Base-by-base conservation (phyloP, 2,797 vertebrate genomes). In the Periophthalmus magnuspinnatus region DNA sequence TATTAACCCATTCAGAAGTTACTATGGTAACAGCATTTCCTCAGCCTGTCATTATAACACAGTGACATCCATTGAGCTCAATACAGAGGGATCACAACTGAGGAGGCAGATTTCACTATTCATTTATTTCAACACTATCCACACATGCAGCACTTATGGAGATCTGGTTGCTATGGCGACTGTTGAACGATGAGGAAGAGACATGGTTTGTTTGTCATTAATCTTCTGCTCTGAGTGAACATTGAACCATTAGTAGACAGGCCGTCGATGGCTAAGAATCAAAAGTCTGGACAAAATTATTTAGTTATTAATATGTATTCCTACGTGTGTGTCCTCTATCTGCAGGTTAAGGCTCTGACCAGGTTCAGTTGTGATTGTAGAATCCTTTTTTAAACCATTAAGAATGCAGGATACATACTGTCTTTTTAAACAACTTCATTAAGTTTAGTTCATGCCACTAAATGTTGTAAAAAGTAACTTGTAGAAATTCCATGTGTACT, bases 121-220 rank as follows among this genome's bases (percentile, higher is more conserved):
- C 5, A 34, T 32, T 41, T 63, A 1, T 50, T 41, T 55, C 41
- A 17, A 70, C 57, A 41, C 32, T 60, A 3, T 69, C 59, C 57
- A 41, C 66, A 68, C 33, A 50, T 70, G 55, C 72, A 60, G 70
- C 17, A 60, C 63, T 34, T 75, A 76, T 78, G 74, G 67, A 77
- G 65, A 77, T 73, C 22, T 32, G 48, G 81, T 86, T 78, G 73
- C 75, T 66, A 79, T 84, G 78, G 77, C 76, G 70, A 78, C 76
- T 45, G 45, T 59, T 64, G 70, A 74, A 74, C 55, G 59, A 2
- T 2, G 54, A 56, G 72, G 68, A 69, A 19, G 60, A 0, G 4
- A 59, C 22, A 21, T 2, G 65, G 54, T 71, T 74, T 77, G 71
- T 82, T 73, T 81, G 73, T n/a, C 9, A 55, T 57, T 72, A 65